Conservation (phyloP, 2,888 invertebrate genomes). For the Melinopterus prodromus region DNA sequence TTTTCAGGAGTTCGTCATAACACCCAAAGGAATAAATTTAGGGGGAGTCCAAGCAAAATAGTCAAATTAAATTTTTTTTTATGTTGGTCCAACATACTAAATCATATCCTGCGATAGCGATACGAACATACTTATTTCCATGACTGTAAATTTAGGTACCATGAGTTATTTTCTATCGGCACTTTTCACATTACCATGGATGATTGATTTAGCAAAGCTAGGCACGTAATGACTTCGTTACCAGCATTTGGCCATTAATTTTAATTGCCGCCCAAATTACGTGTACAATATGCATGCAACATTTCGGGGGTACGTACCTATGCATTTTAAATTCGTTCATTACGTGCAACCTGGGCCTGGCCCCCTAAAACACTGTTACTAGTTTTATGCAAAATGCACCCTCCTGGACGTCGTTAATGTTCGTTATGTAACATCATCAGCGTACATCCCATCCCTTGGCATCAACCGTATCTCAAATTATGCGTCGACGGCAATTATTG, state of each 20-base stretch:
- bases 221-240: background rate
- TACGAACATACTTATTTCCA: too few relatives aligned
- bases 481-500: background rate
- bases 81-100: too few relatives aligned
- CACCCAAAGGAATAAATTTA: too few relatives aligned
- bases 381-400: background rate
- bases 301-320: background rate
- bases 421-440: background rate
- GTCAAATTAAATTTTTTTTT: too few relatives aligned
- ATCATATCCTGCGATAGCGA: too few relatives aligned
- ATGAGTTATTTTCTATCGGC: background rate
- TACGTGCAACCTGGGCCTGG: background rate
- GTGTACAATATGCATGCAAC: slow-evolving; percentile 4
- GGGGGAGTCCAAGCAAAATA: too few relatives aligned
- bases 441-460: background rate
- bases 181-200: background rate
- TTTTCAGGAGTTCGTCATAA: too few relatives aligned
- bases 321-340: slow-evolving; percentile 4
- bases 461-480: slow-evolving; percentile 4
- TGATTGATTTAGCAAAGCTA: background rate
- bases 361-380: background rate
- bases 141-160: background rate
- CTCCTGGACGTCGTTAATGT: background rate
- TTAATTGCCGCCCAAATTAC: slow-evolving; percentile 4
- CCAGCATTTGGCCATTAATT: background rate